Base-by-base conservation (phyloP, 1,140 invertebrate species). In the Hydropsyche tenuis region DNA sequence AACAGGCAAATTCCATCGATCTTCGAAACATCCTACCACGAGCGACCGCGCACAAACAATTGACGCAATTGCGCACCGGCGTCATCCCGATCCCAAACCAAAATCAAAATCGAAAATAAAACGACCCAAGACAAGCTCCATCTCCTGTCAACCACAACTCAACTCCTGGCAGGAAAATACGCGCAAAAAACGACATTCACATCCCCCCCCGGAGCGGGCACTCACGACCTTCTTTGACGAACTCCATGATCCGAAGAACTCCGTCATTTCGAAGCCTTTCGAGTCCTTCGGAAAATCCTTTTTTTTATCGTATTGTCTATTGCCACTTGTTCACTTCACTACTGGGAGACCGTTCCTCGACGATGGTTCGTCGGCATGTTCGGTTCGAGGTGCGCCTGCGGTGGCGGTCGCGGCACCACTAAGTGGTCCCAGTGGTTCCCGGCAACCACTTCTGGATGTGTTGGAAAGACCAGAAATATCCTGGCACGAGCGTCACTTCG, bases 241-340 rank as follows among this genome's bases (percentile, higher is more conserved):
- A 23, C 76, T 77, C 76, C 76, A 77, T 75, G 76, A 77, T 75
- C 76, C 76, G 69, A 77, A 77, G 69, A 77, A 77, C 63, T 77
- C 76, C 71, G 76, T 77, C 76, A 77, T 77, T 23, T 73, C 73
- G 68, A 20, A 16, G 14, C 18, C 51, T 2, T 6, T 18, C 20
- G n/a, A n/a, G 30, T 37, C 30, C 3, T 9, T 37, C 30, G 9
- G 9, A 37, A 37, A 37, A 9, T 37, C 30, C 30, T 48, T 18
- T 53, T 7, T 20, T 20, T 18, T 53, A 48, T 48, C 12, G 48
- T 53, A 9, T 53, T 16, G 16, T 48, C 12, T 4, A 14, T 48
- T 18, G 16, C 4, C 64, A 68, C 64, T 43, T 2, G 62, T 53
- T 48, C 48, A 53, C 48, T 53, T 7, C 48, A 53, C 48, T 16